Conservation (phyloP, 2,888 invertebrate species). For the Schizaphis graminum region DNA sequence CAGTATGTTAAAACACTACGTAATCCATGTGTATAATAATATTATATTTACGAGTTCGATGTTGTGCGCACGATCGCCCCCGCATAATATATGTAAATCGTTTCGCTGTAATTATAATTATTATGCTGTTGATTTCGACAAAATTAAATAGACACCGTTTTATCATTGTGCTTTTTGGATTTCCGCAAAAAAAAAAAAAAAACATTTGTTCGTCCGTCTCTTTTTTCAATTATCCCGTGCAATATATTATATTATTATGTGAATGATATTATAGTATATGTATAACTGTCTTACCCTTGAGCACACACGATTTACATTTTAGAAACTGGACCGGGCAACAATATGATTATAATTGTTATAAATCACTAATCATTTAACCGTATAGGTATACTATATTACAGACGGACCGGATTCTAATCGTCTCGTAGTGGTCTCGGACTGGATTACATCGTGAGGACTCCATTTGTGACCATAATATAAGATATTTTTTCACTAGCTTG, state of each 20-base stretch:
- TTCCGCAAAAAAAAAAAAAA: constrained; percentile 21
- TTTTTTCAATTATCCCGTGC: not conserved
- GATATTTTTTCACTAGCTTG: not conserved
- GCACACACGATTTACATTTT: constrained; percentile 53
- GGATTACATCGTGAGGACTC: constrained; percentile 11
- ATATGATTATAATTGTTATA: constrained; percentile 27
- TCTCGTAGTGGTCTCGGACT: not conserved
- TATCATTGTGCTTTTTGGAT: not conserved
- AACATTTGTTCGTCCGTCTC: not conserved
- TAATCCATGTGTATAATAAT: not conserved
- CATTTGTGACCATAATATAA: not conserved
- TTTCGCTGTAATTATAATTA: not conserved
- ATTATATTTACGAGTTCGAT: not conserved
- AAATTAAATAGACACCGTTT: not conserved
- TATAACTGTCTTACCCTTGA: constrained; percentile 41
- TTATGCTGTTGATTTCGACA: not conserved
- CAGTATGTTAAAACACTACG: not conserved
- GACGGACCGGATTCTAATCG: constrained; percentile 18
- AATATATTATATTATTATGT: not conserved
- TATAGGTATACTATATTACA: not conserved
- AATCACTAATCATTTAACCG: not conserved
- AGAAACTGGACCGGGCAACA: constrained; percentile 22
- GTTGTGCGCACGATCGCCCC: not conserved
- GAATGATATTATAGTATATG: not conserved
- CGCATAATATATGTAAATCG: not conserved